Percentiles rank a stretch among this genome's conserved stretches.
Evolutionary conservation across 1,140 invertebrate genomes (phyloP).

Genomic region (Papilio polytes): DNA sequence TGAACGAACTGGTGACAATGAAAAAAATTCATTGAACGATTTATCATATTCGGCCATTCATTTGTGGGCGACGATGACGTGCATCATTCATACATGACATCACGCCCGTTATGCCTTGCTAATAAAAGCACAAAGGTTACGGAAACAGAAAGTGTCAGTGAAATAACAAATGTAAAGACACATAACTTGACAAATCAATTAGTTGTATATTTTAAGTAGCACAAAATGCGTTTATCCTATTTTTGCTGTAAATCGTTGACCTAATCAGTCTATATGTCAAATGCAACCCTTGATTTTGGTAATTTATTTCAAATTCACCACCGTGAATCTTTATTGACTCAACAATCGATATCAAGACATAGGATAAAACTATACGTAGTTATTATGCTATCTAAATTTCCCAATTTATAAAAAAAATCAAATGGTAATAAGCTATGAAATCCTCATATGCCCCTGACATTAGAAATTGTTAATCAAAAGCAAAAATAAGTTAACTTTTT

Average conservation of each 20-base stretch:
- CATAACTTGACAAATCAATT: not conserved
- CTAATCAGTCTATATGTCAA: not conserved
- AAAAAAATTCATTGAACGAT: conserved; percentile 35
- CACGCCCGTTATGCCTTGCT: conserved; percentile 32
- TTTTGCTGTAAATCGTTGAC: not conserved
- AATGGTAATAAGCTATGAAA: not conserved
- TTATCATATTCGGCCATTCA: conserved; percentile 37
- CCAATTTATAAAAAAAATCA: not conserved
- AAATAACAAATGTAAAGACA: not conserved
- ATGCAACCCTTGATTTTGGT: not conserved
- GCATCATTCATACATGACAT: conserved; percentile 23
- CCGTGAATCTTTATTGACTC: not conserved
- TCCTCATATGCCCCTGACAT: not conserved
- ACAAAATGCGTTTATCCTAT: not conserved
- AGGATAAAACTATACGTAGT: not conserved
- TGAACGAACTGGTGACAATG: not conserved
- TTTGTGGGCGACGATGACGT: conserved; percentile 32
- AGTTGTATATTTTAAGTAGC: not conserved
- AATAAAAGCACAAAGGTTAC: not conserved
- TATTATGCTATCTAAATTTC: not conserved
- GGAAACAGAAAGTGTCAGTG: not conserved
- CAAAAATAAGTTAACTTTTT: conserved; percentile 44
- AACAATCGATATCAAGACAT: too few relatives aligned
- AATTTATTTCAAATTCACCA: not conserved
- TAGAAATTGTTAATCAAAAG: conserved; percentile 29